phyloP scores from a whole-genome alignment of 2,113 vertebrate species.

The Ciconia boyciana region DNA sequence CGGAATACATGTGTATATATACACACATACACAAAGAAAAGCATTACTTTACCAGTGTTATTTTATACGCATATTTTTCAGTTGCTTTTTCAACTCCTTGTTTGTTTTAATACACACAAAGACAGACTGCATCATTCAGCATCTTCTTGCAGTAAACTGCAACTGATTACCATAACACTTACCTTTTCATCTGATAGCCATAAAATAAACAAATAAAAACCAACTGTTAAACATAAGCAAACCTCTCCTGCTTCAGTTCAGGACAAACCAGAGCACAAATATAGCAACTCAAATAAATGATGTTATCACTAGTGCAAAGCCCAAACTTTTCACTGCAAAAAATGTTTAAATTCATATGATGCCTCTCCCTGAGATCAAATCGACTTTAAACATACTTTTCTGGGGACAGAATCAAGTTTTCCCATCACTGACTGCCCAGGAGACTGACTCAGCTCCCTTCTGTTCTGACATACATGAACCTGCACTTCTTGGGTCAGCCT shows the following conservation, averaged over 20 bases:
- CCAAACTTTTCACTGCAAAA: background rate
- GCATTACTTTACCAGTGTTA: fast-evolving
- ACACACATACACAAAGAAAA: background rate
- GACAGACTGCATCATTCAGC: background rate
- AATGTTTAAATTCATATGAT: background rate
- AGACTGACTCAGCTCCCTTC: background rate
- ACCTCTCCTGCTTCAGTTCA: background rate
- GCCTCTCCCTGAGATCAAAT: background rate
- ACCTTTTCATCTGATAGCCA: constrained; percentile 26
- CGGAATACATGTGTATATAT: background rate
- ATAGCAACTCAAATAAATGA: background rate
- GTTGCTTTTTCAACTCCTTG: background rate
- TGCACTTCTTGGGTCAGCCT: background rate
- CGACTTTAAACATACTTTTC: background rate
- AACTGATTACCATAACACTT: background rate
- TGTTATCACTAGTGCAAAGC: background rate
- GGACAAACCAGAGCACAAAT: background rate
- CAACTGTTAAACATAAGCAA: constrained; percentile 6
- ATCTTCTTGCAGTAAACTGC: background rate
- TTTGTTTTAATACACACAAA: background rate
- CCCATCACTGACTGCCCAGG: background rate
- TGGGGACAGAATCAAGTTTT: background rate
- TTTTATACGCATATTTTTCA: background rate
- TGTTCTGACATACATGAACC: background rate
- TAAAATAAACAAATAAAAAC: constrained; percentile 44